Base-by-base conservation (phyloP, 2,888 invertebrate species). In the Drosophila imparisetae region DNA sequence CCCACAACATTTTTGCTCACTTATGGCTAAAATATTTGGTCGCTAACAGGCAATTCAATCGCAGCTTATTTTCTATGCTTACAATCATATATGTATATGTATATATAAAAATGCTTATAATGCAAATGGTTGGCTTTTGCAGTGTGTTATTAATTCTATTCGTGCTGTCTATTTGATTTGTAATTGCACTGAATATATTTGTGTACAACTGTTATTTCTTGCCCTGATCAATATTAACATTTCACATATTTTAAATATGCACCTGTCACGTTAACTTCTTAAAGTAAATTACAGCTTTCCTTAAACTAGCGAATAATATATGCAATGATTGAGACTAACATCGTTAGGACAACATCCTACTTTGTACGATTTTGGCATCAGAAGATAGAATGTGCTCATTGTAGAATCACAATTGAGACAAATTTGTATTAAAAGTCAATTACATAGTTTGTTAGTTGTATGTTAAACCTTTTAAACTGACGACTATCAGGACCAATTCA, bases 1-100 rank as follows among this genome's bases (percentile, higher is more conserved):
- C 48, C 68, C 65, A 55, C 74, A 63, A 63, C 53, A 63, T 69
- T 75, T 81, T 64, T 78, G 71, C 80, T 75, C 82, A 75, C 76
- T 83, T 82, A 63, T 73, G 70, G 58, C 77, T 60, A 71, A 66
- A 50, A 66, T 78, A 53, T 75, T 54, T 59, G 64, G 45, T 58
- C 27, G 45, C 52, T 66, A 24, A n/a, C 59, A 34, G 64, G 34
- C 72, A 63, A 75, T 75, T 72, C 66, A 66, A 81, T 69, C 38
- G 58, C 58, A 64, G 76, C 67, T 67, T 78, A 75, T 78, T 58
- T 80, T 63, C 60, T 64, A 69, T 60, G 62, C 15, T 38, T 38
- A 21, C 11, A 11, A 21, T 2, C 21, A 11, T 60, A 55, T 40
- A 48, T 45, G 32, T 68, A 59, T 59, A 50, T 59, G 32, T 54